These are phyloP conservation scores for Tipula confusa DNA, from an alignment of 2,888 invertebrate genomes.

Conservation along the genomic window DNA sequence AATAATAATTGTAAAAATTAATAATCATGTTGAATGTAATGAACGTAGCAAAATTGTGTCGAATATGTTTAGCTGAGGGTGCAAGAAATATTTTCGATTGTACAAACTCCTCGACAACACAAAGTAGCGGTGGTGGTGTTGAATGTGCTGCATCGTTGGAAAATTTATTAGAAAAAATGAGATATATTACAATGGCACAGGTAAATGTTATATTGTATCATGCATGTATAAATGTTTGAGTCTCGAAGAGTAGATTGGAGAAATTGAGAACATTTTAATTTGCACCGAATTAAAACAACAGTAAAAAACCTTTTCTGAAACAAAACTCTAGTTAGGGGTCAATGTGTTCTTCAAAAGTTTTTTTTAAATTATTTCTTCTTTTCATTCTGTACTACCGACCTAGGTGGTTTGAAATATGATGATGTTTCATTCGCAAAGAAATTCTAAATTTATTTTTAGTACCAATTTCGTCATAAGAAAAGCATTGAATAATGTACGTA, in stretches of 20 bases:
- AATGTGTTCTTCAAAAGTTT: neutral
- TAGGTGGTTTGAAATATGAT: too few species aligned
- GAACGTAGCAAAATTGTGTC: constrained; percentile 35
- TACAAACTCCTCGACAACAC: neutral
- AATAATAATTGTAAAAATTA: neutral
- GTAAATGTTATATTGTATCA: constrained; percentile 32
- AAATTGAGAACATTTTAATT: constrained; percentile 27
- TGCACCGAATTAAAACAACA: neutral
- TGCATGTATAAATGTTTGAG: too few species aligned
- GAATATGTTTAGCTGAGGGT: constrained; percentile 36
- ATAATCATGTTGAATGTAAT: neutral
- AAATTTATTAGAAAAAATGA: constrained; percentile 36
- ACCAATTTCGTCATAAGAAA: too few species aligned
- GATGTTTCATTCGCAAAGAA: too few species aligned
- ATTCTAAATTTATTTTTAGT: neutral
- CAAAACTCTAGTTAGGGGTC: neutral
- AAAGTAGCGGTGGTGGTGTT: neutral
- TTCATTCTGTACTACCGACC: too few species aligned
- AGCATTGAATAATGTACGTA: neutral
- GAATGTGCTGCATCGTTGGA: constrained; percentile 31
- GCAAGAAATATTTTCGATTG: constrained; percentile 37
- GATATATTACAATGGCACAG: constrained; percentile 38
- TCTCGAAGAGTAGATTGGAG: neutral
- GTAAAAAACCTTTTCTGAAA: neutral
- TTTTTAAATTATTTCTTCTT: neutral